Evolutionary conservation across 2,797 vertebrate genomes (phyloP).

Genomic region (Linurgus olivaceus): DNA sequence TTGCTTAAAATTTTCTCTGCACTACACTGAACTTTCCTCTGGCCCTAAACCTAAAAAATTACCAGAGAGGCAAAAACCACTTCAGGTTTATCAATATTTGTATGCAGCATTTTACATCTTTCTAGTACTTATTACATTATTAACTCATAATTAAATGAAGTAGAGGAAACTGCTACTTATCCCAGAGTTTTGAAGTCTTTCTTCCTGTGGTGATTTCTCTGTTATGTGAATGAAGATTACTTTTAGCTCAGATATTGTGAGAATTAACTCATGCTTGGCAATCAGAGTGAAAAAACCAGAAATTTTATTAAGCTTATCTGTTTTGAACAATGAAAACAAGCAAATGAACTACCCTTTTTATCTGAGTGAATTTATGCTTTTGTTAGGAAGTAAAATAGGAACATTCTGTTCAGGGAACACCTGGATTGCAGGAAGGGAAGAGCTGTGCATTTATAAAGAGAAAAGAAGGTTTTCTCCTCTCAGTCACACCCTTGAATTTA

Average conservation of each 20-base stretch:
- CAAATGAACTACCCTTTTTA: neutral
- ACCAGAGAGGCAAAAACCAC: neutral
- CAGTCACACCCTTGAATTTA: neutral
- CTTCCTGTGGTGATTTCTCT: neutral
- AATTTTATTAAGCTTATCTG: neutral
- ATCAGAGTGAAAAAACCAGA: neutral
- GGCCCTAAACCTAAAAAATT: neutral
- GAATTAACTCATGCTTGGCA: neutral
- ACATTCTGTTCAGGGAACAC: neutral
- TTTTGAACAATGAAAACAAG: neutral
- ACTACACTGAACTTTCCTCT: neutral
- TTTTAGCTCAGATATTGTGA: neutral
- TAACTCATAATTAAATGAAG: neutral
- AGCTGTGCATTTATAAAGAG: neutral
- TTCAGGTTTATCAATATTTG: neutral
- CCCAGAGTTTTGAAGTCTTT: neutral
- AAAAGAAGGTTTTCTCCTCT: neutral
- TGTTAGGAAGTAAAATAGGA: neutral
- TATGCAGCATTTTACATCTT: neutral
- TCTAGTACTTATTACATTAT: neutral
- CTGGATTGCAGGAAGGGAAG: neutral
- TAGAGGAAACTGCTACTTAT: neutral
- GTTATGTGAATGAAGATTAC: neutral
- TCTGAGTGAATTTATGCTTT: neutral
- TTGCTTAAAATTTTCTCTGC: neutral